Evolutionary conservation across 35 echinoderm and acorn worm genomes (phyloP), one percentile per base, ranked within the genome.

Genomic region (Ophioderma brevispina): DNA sequence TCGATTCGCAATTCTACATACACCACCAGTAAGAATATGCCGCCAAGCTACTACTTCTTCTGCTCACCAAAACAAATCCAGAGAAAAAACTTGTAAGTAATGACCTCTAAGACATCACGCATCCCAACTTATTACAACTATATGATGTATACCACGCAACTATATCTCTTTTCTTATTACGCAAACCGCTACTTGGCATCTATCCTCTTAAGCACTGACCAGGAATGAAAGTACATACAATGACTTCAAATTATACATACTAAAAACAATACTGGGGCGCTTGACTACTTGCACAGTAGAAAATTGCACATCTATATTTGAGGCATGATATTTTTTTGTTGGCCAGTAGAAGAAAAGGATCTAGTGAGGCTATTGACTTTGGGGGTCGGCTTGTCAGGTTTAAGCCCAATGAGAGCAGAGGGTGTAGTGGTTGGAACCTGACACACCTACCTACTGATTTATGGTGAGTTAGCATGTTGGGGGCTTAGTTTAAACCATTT

Each of bases 41-140:
- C 15, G 95, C 92, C 31, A 97, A 97, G 86, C n/a, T n/a, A n/a
- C n/a, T n/a, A n/a, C 94, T 97, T 18, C 55, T 94, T 49, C 25
- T 55, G 5, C 86, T 90, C 43, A 75, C 88, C 8, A 33, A 88
- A 38, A 88, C 86, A 32, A 80, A 75, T 3, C 91, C 89, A 52
- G 78, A 41, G 14, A 59, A 91, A 63, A 87, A 89, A 37, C 84
- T 97, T 36, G 81, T 87, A 0, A 92, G 94, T 56, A 89, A 94
- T 39, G 75, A 85, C 55, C 78, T 97, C 11, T 84, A 84, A 23
- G 89, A 97, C 33, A 41, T 97, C 28, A 91, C 82, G 3, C 95
- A 97, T 63, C 93, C 95, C 28, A 91, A 94, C 80, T 94, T 97
- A 78, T 75, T 94, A 21, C 92, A 94, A 86, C 92, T 97, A 37